These are phyloP conservation scores for Sebastes iracundus DNA, from an alignment of 2,797 vertebrate genomes.

Conservation along the genomic window DNA sequence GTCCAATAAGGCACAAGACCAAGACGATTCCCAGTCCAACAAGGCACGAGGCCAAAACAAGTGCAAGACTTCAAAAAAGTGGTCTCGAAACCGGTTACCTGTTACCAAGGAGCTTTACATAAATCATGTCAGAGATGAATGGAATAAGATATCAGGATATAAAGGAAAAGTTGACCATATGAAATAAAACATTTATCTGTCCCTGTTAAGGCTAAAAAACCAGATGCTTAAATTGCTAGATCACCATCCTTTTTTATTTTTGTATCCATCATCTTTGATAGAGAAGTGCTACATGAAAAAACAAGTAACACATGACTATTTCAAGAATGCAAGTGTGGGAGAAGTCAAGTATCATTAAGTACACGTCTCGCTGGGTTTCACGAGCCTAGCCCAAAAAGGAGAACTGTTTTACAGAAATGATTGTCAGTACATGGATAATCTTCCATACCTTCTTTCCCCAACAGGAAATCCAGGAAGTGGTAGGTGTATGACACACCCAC, in stretches of 20 bases:
- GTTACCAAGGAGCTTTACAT: neutral
- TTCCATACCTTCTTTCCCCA: slow-evolving; percentile 87
- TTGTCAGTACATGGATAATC: neutral
- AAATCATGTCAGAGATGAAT: neutral
- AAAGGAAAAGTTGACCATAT: neutral
- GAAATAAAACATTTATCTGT: neutral
- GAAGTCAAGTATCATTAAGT: slow-evolving; percentile 11
- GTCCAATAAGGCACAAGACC: too few species aligned
- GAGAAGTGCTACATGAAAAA: neutral
- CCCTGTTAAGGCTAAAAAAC: neutral
- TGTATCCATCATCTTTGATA: neutral
- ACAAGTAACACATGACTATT: slow-evolving; percentile 22
- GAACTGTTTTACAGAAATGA: neutral
- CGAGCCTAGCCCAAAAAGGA: neutral
- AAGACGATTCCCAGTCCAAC: too few species aligned
- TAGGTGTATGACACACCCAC: slow-evolving; percentile 93
- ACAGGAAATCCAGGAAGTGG: slow-evolving; percentile 92
- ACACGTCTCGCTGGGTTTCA: slow-evolving; percentile 2
- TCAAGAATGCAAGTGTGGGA: slow-evolving; percentile 36
- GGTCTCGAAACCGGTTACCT: neutral
- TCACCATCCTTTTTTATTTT: neutral
- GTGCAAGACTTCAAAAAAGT: too few species aligned
- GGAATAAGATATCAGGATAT: neutral
- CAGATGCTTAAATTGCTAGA: neutral
- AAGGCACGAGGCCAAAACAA: too few species aligned